Conservation (phyloP, 1,140 invertebrate genomes). For the Temnothorax longispinosus region DNA sequence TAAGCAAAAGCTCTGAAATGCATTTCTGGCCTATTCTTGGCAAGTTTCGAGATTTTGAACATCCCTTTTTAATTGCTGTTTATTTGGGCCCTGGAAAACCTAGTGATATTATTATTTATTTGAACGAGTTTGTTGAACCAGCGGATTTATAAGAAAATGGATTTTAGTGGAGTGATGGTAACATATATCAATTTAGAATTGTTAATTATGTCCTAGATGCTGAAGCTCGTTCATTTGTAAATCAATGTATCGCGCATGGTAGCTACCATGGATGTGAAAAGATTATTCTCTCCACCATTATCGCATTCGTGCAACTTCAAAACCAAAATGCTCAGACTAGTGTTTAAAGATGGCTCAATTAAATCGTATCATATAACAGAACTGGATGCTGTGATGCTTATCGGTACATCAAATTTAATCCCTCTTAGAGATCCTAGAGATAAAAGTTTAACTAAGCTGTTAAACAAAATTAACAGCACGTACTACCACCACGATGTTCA, state of each 20-base stretch:
- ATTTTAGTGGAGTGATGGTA: neutral
- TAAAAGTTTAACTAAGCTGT: too few relatives aligned
- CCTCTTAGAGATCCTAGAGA: too few relatives aligned
- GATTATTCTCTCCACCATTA: too few relatives aligned
- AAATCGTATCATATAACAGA: too few relatives aligned
- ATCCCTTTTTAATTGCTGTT: neutral
- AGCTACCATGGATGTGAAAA: neutral
- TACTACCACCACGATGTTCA: too few relatives aligned
- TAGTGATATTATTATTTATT: neutral
- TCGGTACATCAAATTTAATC: too few relatives aligned
- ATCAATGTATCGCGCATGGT: neutral
- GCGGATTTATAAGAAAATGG: neutral
- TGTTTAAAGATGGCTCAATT: too few relatives aligned
- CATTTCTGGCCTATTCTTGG: constrained; percentile 3
- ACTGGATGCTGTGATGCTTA: too few relatives aligned
- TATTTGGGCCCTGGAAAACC: neutral
- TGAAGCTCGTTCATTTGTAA: neutral
- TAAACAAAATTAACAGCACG: too few relatives aligned
- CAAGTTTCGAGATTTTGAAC: neutral
- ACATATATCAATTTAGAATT: neutral
- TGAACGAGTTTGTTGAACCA: neutral
- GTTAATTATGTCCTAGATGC: neutral
- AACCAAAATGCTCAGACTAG: too few relatives aligned
- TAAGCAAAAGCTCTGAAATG: neutral
- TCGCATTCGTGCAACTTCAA: too few relatives aligned